Conservation (phyloP, 2,888 invertebrate species). For the Dynastes grantii region DNA sequence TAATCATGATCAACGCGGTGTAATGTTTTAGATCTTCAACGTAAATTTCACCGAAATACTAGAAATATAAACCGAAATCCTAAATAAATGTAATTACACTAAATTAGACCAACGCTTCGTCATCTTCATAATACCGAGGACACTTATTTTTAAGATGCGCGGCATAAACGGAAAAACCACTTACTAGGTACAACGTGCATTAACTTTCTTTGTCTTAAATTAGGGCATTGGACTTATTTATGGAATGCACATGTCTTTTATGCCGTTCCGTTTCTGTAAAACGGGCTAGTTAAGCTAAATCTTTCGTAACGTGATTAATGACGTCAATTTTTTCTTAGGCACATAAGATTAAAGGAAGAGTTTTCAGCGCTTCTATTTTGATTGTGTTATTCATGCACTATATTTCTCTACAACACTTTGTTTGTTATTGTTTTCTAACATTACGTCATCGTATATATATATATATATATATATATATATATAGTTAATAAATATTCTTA, state of each 20-base stretch:
- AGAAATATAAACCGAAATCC: neutral
- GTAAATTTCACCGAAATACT: no score
- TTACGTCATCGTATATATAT: no score
- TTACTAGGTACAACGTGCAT: constrained; percentile 1
- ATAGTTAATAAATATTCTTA: no score
- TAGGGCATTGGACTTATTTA: constrained; percentile 33
- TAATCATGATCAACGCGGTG: no score
- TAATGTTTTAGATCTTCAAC: no score
- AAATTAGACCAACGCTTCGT: constrained; percentile 26
- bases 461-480: no score
- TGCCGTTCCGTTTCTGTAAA: neutral
- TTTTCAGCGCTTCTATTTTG: no score
- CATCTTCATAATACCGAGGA: constrained; percentile 15
- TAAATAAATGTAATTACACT: neutral
- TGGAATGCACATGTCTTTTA: constrained; percentile 9
- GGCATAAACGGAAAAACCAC: constrained; percentile 47
- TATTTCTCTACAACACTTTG: no score
- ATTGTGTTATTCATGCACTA: no score
- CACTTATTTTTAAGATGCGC: constrained; percentile 43
- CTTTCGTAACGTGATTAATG: constrained; percentile 20
- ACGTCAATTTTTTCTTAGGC: neutral
- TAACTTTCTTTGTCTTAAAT: constrained; percentile 43
- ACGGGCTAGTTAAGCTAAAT: constrained; percentile 14
- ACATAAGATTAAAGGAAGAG: neutral
- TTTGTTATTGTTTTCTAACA: no score